A percentile compares a stretch with the other conserved stretches of the same genome.
Evolutionary conservation across 2,888 invertebrate genomes (phyloP).

Genomic region (Thymelicus lineola): DNA sequence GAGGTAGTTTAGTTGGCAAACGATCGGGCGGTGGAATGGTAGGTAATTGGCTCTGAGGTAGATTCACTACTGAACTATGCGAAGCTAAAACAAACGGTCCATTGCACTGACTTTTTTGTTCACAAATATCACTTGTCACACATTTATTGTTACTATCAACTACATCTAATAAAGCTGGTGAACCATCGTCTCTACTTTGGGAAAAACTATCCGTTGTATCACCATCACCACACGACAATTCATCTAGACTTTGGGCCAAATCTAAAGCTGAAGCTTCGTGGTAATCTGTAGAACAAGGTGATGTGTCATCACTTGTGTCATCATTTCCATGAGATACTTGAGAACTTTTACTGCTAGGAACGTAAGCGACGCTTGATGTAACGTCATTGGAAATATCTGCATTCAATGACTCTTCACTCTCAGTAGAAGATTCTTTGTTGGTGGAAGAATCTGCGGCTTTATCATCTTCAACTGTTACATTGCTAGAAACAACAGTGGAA

Average conservation of each 20-base stretch:
- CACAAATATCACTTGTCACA: constrained; percentile 45
- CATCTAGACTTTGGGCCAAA: constrained; percentile 72
- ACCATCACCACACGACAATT: constrained; percentile 73
- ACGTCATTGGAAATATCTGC: constrained; percentile 77
- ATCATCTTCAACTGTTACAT: constrained; percentile 59
- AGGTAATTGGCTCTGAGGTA: constrained; percentile 67
- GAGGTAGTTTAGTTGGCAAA: constrained; percentile 54
- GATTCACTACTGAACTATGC: constrained; percentile 53
- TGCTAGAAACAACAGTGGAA: constrained; percentile 49
- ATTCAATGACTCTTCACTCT: constrained; percentile 75
- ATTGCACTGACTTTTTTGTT: constrained; percentile 44
- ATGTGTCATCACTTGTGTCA: constrained; percentile 77
- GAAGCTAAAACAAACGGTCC: constrained; percentile 44
- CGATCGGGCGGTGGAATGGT: constrained; percentile 69
- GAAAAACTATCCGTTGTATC: constrained; percentile 74
- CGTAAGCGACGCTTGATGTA: constrained; percentile 79
- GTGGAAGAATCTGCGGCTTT: constrained; percentile 54
- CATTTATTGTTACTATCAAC: constrained; percentile 52
- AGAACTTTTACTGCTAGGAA: constrained; percentile 78
- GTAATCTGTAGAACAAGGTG: constrained; percentile 79
- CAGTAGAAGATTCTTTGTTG: constrained; percentile 65
- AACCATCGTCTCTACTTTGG: constrained; percentile 75
- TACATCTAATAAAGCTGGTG: constrained; percentile 50
- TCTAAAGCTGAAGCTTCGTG: constrained; percentile 80
- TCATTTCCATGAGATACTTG: constrained; percentile 64